Conservation (phyloP, 2,888 invertebrate species). For the Tachystola acroxantha region DNA sequence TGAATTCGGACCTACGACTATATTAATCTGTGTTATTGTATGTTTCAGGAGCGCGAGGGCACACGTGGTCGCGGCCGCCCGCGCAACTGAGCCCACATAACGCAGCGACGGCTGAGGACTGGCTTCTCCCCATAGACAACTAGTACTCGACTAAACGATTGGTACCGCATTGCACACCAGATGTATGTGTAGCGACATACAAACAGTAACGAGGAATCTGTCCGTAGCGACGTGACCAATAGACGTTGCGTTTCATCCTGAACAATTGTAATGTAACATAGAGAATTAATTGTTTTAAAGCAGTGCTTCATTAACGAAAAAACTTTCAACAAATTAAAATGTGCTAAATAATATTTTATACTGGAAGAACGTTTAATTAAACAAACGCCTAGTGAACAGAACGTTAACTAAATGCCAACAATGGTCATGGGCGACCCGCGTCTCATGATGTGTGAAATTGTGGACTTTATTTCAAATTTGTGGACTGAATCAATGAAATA, state of each 20-base stretch:
- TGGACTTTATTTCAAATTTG: slow-evolving; percentile 77
- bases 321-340: slow-evolving; percentile 75
- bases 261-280: slow-evolving; percentile 69
- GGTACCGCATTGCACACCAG: slow-evolving; percentile 60
- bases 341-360: slow-evolving; percentile 74
- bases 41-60: slow-evolving; percentile 66
- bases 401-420: slow-evolving; percentile 59
- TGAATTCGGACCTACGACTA: not conserved
- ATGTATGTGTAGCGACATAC: slow-evolving; percentile 44
- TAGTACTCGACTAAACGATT: slow-evolving; percentile 66
- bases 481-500: slow-evolving; percentile 71
- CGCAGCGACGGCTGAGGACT: slow-evolving; percentile 61
- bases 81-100: slow-evolving; percentile 57
- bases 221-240: slow-evolving; percentile 40
- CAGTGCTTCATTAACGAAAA: slow-evolving; percentile 67
- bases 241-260: slow-evolving; percentile 57
- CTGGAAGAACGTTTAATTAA: slow-evolving; percentile 70
- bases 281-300: slow-evolving; percentile 72
- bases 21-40: slow-evolving; percentile 11
- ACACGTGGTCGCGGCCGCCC: slow-evolving; percentile 69
- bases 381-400: slow-evolving; percentile 74
- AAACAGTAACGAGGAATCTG: slow-evolving; percentile 40
- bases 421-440: slow-evolving; percentile 41
- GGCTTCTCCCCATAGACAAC: slow-evolving; percentile 77
- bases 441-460: slow-evolving; percentile 61